Conservation (phyloP, 2,888 invertebrate genomes). For the Cantharis rustica region DNA sequence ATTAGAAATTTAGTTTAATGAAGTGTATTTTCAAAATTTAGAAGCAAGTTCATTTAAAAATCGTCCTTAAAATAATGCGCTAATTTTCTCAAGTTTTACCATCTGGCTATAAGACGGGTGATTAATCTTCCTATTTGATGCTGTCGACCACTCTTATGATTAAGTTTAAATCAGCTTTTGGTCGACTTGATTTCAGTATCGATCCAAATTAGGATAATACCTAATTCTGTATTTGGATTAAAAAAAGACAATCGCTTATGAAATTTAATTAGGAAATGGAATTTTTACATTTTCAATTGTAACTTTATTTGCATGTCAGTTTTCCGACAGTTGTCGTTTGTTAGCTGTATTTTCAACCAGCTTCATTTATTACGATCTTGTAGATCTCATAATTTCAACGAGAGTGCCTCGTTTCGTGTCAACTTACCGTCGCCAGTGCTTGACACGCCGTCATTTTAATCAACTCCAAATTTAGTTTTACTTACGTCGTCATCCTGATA, state of each 20-base stretch:
- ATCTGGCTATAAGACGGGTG: background rate
- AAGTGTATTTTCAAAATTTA: background rate
- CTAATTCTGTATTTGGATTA: background rate
- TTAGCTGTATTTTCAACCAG: slow-evolving; percentile 33
- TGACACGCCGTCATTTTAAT: slow-evolving; percentile 46
- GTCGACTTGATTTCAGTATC: background rate
- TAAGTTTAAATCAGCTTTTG: background rate
- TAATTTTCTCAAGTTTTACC: background rate
- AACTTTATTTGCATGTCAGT: slow-evolving; percentile 26
- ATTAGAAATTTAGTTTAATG: no score
- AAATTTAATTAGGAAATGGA: background rate
- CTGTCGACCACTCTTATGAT: background rate
- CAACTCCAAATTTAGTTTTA: slow-evolving; percentile 44
- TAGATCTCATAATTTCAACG: slow-evolving; percentile 42
- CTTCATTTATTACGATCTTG: slow-evolving; percentile 40
- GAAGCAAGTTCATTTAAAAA: background rate
- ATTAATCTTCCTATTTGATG: background rate
- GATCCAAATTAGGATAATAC: background rate
- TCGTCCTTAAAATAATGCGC: no score
- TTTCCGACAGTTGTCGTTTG: slow-evolving; percentile 16
- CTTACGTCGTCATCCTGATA: slow-evolving; percentile 37
- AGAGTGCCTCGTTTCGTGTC: slow-evolving; percentile 43
- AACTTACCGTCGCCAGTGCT: slow-evolving; percentile 45
- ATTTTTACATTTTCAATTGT: background rate
- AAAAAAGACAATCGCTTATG: background rate